Conservation (phyloP, 2,113 vertebrate genomes). For the Chionomys nivalis region DNA sequence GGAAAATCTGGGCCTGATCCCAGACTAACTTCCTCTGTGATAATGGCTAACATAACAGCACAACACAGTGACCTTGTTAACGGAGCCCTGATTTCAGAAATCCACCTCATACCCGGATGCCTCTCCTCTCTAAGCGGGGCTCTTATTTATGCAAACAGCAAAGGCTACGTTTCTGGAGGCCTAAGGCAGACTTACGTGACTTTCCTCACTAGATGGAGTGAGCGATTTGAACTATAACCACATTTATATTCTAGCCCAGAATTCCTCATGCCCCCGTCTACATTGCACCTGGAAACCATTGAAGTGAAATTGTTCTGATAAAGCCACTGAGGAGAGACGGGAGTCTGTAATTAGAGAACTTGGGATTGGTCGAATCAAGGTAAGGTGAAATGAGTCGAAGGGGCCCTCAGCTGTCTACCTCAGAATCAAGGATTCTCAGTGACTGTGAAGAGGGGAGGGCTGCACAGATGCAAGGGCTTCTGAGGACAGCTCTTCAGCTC, state of each 20-base stretch:
- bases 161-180: background rate
- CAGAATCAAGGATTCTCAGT: background rate
- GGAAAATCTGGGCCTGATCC: conserved; percentile 83
- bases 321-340: background rate
- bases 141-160: conserved; percentile 61
- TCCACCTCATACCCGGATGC: conserved; percentile 47
- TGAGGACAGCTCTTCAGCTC: background rate
- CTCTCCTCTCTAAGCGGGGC: background rate
- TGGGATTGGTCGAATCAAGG: background rate
- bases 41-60: conserved; percentile 79
- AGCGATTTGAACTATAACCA: conserved; percentile 1
- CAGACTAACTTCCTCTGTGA: conserved; percentile 84
- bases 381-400: background rate
- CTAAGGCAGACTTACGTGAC: background rate
- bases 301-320: conserved; percentile 55
- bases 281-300: conserved; percentile 37
- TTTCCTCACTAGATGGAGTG: background rate
- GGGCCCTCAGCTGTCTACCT: background rate
- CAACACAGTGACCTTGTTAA: conserved; percentile 59
- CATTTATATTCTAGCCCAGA: background rate
- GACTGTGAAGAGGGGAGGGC: background rate
- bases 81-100: conserved; percentile 70
- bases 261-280: conserved; percentile 3
- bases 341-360: conserved; percentile 13
- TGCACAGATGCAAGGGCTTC: background rate